phyloP scores from a whole-genome alignment of 1,140 invertebrate species.

The Lepeophtheirus salmonis region DNA sequence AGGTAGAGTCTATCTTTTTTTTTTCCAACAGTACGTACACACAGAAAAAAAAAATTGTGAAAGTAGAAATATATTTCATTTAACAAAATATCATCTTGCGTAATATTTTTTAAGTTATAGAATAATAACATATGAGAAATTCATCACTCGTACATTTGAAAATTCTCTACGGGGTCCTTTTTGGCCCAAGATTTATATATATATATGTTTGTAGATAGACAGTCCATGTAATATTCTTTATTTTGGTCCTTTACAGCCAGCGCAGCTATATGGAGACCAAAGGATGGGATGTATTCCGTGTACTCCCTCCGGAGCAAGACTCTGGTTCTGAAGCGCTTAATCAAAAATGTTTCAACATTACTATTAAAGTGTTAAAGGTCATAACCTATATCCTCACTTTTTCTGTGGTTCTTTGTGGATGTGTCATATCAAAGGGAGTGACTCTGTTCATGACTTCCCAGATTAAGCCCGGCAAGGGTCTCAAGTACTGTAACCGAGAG shows the following conservation, averaged over 20 bases:
- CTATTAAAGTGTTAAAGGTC: constrained; percentile 64
- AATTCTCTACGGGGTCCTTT: not conserved
- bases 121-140: too few species aligned
- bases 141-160: too few species aligned
- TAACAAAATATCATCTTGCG: too few species aligned
- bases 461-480: constrained; percentile 46
- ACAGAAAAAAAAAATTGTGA: too few species aligned
- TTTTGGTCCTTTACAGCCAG: constrained; percentile 37
- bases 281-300: constrained; percentile 86
- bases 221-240: too few species aligned
- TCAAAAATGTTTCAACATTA: constrained; percentile 62
- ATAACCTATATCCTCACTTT: constrained; percentile 65
- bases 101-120: too few species aligned
- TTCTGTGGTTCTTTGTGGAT: constrained; percentile 54
- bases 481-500: constrained; percentile 59
- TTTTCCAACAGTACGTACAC: too few species aligned
- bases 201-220: constrained; percentile 11
- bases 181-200: not conserved
- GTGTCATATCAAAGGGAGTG: constrained; percentile 63
- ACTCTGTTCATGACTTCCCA: constrained; percentile 80
- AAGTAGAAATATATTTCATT: too few species aligned
- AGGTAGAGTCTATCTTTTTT: too few species aligned
- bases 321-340: constrained; percentile 60
- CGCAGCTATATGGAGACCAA: constrained; percentile 66
- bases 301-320: constrained; percentile 65